Evolutionary conservation across 2,888 invertebrate genomes (phyloP), one percentile per base, ranked within the genome.

Genomic region (Oligia fasciuncula): DNA sequence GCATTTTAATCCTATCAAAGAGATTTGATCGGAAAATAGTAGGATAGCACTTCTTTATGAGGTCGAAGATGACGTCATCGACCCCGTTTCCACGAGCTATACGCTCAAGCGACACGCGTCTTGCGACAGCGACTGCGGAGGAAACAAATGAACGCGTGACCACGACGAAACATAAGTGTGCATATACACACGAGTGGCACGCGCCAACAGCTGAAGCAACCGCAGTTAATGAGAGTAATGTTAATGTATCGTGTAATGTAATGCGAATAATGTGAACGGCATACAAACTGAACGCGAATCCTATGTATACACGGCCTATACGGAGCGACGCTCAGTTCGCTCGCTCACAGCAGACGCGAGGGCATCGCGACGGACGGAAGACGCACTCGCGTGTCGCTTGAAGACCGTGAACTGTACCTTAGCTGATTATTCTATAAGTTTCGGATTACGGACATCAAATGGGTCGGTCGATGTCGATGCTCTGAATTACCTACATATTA

Each of bases 1-100:
- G 74, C 80, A 84, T 88, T 85, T 84, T 85, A 81, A 82, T 80
- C 87, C 80, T 54, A 80, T 79, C 65, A 60, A 81, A 83, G 54
- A 79, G 80, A 81, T 80, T 80, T 70, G 76, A 72, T 80, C 76
- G 62, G 74, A 79, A 82, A 86, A 80, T 87, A 77, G 68, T 69
- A 62, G 77, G 68, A 66, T n/a, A 62, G 46, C 49, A 40, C 40
- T 51, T 76, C 23, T 49, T 40, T 74, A 62, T 60, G 78, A 83
- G 80, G 70, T 85, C 83, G 19, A 13, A n/a, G 35, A 77, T 80
- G 83, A 87, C 83, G 88, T 77, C 81, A 80, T 62, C 40, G 49
- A 43, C 74, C 66, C 78, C 84, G 72, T 76, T 57, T 73, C 0
- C 4, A 62, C 40, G 6, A 62, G 62, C 0, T 43, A 43, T 1